Base-by-base conservation (phyloP, 2,888 invertebrate genomes). In the Mesorhabditis spiculigera region DNA sequence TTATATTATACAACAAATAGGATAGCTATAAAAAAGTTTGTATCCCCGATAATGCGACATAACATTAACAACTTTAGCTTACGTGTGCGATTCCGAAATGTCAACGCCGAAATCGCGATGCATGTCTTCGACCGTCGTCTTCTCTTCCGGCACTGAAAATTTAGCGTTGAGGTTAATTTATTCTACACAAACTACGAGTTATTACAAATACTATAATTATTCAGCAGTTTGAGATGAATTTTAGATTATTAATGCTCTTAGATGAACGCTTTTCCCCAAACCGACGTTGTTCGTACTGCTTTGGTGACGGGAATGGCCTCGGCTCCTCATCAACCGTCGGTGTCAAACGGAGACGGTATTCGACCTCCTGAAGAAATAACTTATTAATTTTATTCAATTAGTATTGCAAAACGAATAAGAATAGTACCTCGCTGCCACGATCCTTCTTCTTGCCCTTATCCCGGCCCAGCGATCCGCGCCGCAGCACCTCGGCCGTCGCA, bases 401-500 rank as follows among this genome's bases (percentile, higher is more conserved):
- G 28, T 28, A 28, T 28, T 28, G 41, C 4, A 6, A 44, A 6
- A 4, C 5, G 8, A 45, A 65, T n/a, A n/a, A 50, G 2, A 50
- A 13, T 4, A 5, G 6, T 13, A 67, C 71, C 64, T 70, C 73
- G 45, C 68, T 74, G 10, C 68, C 73, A 63, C 74, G 69, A 6
- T 71, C 72, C 63, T 75, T 75, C 70, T 79, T 80, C 73, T 80
- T 80, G 43, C 71, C 71, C 68, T 77, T 77, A 61, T 75, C 73
- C 28, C 77, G 71, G n/a, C 73, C 75, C 69, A 78, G 70, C 44
- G 78, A 78, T 5, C 71, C 73, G 41, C 78, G 74, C 41, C 78
- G 75, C 4, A 78, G 68, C 28, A 85, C 83, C 72, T 85, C 85
- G 5, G 85, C 82, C 5, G 85, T 86, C 5, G 85, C 85, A 67